Percentiles rank a stretch among this genome's conserved stretches.
Conservation (phyloP, 2,797 vertebrate species). For the Ptychobarbus kaznakovi region DNA sequence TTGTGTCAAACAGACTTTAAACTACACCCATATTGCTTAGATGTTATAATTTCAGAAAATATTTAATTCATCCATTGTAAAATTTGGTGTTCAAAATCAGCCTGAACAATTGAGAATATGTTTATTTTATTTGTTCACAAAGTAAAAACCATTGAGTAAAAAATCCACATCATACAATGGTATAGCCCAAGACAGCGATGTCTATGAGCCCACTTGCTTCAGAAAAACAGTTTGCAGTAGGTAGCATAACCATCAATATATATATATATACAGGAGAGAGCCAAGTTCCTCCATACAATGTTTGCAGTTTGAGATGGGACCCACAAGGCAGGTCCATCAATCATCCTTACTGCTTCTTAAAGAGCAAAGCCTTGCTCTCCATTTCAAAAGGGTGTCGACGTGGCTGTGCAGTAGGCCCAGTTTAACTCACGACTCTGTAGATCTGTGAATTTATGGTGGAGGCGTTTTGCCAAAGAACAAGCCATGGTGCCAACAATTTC, state of each 20-base stretch:
- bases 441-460: constrained; percentile 72
- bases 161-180: constrained; percentile 13
- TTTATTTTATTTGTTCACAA: constrained; percentile 59
- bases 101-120: constrained; percentile 58
- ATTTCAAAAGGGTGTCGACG: constrained; percentile 62
- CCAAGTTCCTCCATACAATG: constrained; percentile 49
- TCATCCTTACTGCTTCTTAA: constrained; percentile 62
- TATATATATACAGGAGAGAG: constrained; percentile 18
- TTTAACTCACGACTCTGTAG: constrained; percentile 71
- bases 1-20: constrained; percentile 57
- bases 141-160: constrained; percentile 36
- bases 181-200: neutral
- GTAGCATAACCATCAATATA: neutral
- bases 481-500: constrained; percentile 74
- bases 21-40: constrained; percentile 42
- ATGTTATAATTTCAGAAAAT: constrained; percentile 54
- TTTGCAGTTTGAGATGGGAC: constrained; percentile 55
- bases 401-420: constrained; percentile 63
- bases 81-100: constrained; percentile 43
- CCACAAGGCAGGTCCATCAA: constrained; percentile 42
- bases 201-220: constrained; percentile 15
- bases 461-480: constrained; percentile 74
- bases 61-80: constrained; percentile 55
- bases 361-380: constrained; percentile 52
- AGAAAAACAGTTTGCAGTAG: constrained; percentile 29